Evolutionary conservation across 2,888 invertebrate species (phyloP).

Genomic region (Elegia similella): DNA sequence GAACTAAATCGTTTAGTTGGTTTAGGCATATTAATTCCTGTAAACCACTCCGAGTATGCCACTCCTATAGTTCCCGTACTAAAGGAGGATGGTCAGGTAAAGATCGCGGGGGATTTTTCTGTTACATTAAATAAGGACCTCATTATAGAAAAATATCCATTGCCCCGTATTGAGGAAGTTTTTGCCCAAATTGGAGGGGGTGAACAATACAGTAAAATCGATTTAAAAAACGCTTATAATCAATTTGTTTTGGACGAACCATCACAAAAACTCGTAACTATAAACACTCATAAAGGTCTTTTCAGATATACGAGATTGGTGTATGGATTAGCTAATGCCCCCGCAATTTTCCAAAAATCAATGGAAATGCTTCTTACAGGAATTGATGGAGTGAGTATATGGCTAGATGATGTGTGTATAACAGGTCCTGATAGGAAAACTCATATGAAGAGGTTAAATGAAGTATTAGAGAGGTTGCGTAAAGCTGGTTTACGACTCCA

Average conservation of each 20-base stretch:
- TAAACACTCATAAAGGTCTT: constrained; percentile 27
- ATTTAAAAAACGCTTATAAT: constrained; percentile 26
- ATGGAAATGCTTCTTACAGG: constrained; percentile 28
- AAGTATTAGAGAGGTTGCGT: constrained; percentile 25
- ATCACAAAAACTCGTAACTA: constrained; percentile 27
- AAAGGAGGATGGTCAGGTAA: too few relatives aligned
- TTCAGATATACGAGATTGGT: constrained; percentile 29
- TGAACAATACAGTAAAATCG: constrained; percentile 22
- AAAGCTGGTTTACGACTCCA: constrained; percentile 25
- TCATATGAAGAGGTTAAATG: constrained; percentile 20
- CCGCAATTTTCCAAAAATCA: too few relatives aligned
- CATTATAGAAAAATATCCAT: too few relatives aligned
- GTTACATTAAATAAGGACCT: too few relatives aligned
- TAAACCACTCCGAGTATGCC: too few relatives aligned
- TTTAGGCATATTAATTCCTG: too few relatives aligned
- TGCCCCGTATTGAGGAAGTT: too few relatives aligned
- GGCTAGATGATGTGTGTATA: constrained; percentile 34
- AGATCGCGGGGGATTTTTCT: too few relatives aligned
- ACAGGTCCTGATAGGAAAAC: constrained; percentile 19
- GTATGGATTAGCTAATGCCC: constrained; percentile 26
- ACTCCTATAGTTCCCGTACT: too few relatives aligned
- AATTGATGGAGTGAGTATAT: constrained; percentile 27
- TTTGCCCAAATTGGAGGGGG: constrained; percentile 19
- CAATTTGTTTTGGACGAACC: constrained; percentile 22
- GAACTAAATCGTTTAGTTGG: too few relatives aligned